Evolutionary conservation across 2,888 invertebrate genomes (phyloP).

Genomic region (Thymelicus lineola): DNA sequence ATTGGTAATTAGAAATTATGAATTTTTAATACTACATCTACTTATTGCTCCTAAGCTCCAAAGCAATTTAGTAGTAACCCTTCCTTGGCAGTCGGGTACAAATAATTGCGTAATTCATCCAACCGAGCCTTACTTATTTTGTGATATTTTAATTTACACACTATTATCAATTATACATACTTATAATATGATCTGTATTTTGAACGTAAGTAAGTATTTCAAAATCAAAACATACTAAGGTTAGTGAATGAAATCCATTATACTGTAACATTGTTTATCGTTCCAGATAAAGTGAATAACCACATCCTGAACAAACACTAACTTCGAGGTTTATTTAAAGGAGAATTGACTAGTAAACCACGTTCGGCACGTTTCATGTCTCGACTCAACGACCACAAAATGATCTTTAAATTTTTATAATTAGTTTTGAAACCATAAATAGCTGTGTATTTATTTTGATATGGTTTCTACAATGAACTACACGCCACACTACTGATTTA

Average conservation of each 20-base stretch:
- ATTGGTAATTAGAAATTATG: no score
- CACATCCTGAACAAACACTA: constrained; percentile 36
- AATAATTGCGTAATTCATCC: no score
- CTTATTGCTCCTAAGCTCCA: no score
- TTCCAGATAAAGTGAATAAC: constrained; percentile 35
- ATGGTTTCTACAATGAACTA: background rate
- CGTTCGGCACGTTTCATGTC: constrained; percentile 36
- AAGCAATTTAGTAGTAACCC: no score
- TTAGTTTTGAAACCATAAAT: constrained; percentile 19
- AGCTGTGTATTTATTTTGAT: constrained; percentile 4
- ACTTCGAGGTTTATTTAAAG: constrained; percentile 33
- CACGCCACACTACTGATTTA: no score
- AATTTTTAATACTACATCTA: no score
- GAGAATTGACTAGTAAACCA: constrained; percentile 33
- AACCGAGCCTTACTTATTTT: no score
- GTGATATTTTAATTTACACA: no score
- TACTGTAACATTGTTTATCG: constrained; percentile 34
- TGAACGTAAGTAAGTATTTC: background rate
- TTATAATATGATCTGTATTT: no score
- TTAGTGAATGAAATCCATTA: constrained; percentile 21
- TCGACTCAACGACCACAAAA: constrained; percentile 28
- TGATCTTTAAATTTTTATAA: constrained; percentile 19
- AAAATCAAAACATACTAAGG: constrained; percentile 20
- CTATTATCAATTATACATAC: no score
- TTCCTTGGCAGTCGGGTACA: no score